Percentiles rank a stretch among this genome's conserved stretches.
These are phyloP conservation scores for Channa maculata DNA, from an alignment of 2,113 vertebrate species.

Conservation along the genomic window DNA sequence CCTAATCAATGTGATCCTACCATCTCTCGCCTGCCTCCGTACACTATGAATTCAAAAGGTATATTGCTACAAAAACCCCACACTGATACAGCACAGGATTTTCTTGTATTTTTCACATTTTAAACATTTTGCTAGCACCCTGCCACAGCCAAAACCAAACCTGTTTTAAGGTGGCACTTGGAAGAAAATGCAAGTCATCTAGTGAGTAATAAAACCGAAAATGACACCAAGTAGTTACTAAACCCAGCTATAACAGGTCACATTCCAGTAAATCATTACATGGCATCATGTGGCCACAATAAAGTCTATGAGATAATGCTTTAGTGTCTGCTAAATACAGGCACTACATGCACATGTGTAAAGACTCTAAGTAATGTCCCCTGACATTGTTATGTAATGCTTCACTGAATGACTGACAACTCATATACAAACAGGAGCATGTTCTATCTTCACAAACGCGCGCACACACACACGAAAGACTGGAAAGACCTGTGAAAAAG, in stretches of 20 bases:
- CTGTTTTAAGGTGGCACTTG: not conserved
- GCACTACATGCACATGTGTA: not conserved
- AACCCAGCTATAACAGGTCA: slow-evolving; percentile 4
- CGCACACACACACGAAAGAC: slow-evolving; percentile 4
- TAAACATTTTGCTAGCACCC: not conserved
- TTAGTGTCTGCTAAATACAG: not conserved
- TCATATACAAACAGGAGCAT: not conserved
- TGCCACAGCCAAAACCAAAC: not conserved
- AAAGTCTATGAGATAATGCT: slow-evolving; percentile 2
- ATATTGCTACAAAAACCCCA: fast-evolving
- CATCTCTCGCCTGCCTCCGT: not conserved
- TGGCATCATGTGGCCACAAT: not conserved
- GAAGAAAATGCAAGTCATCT: slow-evolving; percentile 11
- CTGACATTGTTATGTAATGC: not conserved
- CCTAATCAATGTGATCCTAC: not conserved
- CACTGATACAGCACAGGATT: not conserved
- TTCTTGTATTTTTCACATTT: too few relatives aligned
- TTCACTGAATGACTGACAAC: not conserved
- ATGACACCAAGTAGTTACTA: not conserved
- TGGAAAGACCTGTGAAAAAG: slow-evolving; percentile 23
- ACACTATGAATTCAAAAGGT: not conserved
- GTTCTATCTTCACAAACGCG: not conserved
- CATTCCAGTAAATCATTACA: slow-evolving; percentile 7
- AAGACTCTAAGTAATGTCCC: not conserved
- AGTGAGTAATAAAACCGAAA: not conserved